phyloP scores from a whole-genome alignment of 2,797 vertebrate species.

The Corythornis leucogaster region DNA sequence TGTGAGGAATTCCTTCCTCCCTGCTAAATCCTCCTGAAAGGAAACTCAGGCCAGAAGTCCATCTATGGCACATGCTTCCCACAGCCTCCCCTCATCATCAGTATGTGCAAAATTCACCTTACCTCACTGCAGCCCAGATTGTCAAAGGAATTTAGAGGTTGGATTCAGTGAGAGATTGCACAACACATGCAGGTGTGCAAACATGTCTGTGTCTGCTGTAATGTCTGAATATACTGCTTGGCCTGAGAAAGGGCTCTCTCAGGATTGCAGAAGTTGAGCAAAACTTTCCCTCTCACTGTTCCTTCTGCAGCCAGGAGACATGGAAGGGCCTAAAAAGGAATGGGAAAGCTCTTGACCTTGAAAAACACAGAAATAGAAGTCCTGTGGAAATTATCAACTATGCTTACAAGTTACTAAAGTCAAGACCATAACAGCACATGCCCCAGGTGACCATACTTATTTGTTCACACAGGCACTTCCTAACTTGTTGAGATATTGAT shows the following conservation, averaged over 20 bases:
- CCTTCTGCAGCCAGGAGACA: neutral
- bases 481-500: neutral
- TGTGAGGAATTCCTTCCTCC: neutral
- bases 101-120: neutral
- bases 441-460: neutral
- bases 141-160: neutral
- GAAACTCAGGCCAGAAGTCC: neutral
- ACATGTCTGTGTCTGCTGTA: fast-evolving
- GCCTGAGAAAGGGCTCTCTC: neutral
- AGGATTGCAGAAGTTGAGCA: neutral
- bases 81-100: neutral
- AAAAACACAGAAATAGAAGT: neutral
- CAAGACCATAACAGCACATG: neutral
- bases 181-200: neutral
- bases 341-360: neutral
- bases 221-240: neutral
- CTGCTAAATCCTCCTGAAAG: neutral
- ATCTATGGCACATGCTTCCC: neutral
- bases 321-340: neutral
- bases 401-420: neutral
- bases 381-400: neutral
- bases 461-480: neutral
- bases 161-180: neutral
- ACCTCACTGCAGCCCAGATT: neutral
- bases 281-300: neutral